Percentiles rank a stretch among this genome's conserved stretches.
These are phyloP conservation scores for Heliconius ismenius DNA, from an alignment of 2,888 invertebrate species.

Conservation along the genomic window DNA sequence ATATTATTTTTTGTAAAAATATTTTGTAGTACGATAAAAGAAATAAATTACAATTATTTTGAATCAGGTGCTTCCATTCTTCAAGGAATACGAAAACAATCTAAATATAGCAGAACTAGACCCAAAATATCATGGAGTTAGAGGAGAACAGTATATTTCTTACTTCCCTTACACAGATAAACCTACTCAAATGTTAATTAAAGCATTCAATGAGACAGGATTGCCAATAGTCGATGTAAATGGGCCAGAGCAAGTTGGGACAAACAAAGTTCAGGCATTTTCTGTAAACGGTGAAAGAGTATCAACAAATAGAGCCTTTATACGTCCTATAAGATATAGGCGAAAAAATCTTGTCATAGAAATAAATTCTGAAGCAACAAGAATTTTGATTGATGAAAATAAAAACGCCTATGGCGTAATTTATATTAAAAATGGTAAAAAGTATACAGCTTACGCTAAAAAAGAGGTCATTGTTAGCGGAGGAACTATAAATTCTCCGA, in stretches of 20 bases:
- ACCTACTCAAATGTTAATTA: conserved; percentile 77
- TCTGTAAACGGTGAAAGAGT: conserved; percentile 79
- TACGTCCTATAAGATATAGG: conserved; percentile 82
- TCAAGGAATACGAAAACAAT: conserved; percentile 84
- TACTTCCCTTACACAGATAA: conserved; percentile 82
- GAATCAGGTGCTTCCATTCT: conserved; percentile 84
- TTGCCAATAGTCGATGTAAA: conserved; percentile 81
- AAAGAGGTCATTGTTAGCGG: conserved; percentile 66
- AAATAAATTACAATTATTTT: neutral
- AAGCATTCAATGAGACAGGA: conserved; percentile 83
- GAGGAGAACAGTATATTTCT: conserved; percentile 83
- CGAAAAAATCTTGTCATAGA: conserved; percentile 76
- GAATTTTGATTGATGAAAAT: conserved; percentile 78
- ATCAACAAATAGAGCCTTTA: conserved; percentile 84
- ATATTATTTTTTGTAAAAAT: too few relatives aligned
- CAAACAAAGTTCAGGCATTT: conserved; percentile 82
- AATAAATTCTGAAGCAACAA: conserved; percentile 77
- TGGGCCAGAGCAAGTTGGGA: conserved; percentile 77
- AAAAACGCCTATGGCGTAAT: conserved; percentile 62
- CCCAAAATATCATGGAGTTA: conserved; percentile 80
- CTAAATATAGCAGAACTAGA: conserved; percentile 74
- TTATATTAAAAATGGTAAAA: conserved; percentile 51
- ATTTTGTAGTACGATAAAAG: neutral
- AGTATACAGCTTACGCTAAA: conserved; percentile 55
- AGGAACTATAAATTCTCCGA: conserved; percentile 64